Percentiles rank a stretch among this genome's conserved stretches.
phyloP scores from a whole-genome alignment of 2,888 invertebrate species.

The Boloria euphrosyne region DNA sequence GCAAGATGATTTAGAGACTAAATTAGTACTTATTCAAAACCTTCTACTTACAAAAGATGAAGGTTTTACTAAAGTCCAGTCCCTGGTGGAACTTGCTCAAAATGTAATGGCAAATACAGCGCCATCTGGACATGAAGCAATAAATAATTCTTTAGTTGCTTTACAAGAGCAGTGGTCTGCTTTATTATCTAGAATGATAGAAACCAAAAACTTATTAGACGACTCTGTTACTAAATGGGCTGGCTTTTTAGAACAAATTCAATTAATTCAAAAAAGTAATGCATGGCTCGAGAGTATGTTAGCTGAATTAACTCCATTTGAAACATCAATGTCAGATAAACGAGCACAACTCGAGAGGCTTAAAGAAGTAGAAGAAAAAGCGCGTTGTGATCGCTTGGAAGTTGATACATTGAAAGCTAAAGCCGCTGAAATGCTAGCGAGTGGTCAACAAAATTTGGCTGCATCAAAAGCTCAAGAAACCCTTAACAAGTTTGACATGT shows the following conservation, averaged over 20 bases:
- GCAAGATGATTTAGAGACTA: conserved; percentile 92
- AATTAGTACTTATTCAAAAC: conserved; percentile 92
- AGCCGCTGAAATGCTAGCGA: conserved; percentile 92
- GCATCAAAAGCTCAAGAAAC: conserved; percentile 93
- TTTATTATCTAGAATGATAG: conserved; percentile 92
- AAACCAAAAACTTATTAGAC: conserved; percentile 93
- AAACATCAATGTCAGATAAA: conserved; percentile 93
- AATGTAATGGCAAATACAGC: conserved; percentile 95
- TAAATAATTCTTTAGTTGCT: conserved; percentile 90
- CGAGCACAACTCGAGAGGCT: conserved; percentile 92
- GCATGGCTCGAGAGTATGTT: conserved; percentile 89
- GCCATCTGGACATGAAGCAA: conserved; percentile 91
- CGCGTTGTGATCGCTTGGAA: conserved; percentile 94
- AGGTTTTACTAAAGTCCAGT: conserved; percentile 93
- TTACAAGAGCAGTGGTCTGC: conserved; percentile 96
- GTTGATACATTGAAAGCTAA: conserved; percentile 93
- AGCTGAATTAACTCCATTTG: conserved; percentile 87
- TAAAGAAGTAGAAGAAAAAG: conserved; percentile 93
- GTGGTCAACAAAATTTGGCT: conserved; percentile 91
- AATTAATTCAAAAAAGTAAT: conserved; percentile 91
- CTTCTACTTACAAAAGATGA: conserved; percentile 95
- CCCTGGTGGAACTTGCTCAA: conserved; percentile 94
- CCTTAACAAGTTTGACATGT: conserved; percentile 90
- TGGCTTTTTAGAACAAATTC: conserved; percentile 93
- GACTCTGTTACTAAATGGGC: conserved; percentile 96